Percentiles rank a stretch among this genome's conserved stretches.
Evolutionary conservation across 2,888 invertebrate species (phyloP).

Genomic region (Drosophila acutilabella): DNA sequence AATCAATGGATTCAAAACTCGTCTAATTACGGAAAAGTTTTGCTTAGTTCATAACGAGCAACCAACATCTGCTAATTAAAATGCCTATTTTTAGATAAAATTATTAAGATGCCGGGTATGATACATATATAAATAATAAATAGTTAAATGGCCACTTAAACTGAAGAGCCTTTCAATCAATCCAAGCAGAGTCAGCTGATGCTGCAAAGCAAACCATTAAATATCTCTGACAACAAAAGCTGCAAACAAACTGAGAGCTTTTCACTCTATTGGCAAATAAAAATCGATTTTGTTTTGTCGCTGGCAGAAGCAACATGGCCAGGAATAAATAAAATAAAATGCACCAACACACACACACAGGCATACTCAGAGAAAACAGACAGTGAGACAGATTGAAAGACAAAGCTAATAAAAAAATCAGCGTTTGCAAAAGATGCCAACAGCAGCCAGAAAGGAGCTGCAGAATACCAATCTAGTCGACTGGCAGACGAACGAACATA

Average conservation of each 20-base stretch:
- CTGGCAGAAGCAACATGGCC: constrained; percentile 21
- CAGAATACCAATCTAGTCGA: constrained; percentile 26
- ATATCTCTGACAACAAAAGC: constrained; percentile 53
- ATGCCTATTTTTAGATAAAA: constrained; percentile 18
- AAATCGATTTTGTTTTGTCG: constrained; percentile 58
- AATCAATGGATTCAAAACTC: constrained; percentile 71
- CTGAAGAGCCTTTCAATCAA: constrained; percentile 38
- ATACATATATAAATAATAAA: constrained; percentile 18
- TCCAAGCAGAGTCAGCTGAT: constrained; percentile 20
- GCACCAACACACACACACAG: constrained; percentile 39
- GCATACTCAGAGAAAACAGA: constrained; percentile 40
- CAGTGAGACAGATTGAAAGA: constrained; percentile 59
- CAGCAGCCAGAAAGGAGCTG: constrained; percentile 21
- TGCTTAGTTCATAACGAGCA: neutral
- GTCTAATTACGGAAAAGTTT: constrained; percentile 67
- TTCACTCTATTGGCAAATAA: constrained; percentile 44
- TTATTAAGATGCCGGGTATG: neutral
- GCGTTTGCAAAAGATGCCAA: constrained; percentile 43
- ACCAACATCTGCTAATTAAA: constrained; percentile 46
- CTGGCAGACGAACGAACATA: constrained; percentile 16
- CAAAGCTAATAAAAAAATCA: constrained; percentile 67
- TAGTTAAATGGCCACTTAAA: constrained; percentile 22
- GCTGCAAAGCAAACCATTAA: constrained; percentile 47
- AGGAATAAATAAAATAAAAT: constrained; percentile 68
- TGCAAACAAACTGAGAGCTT: constrained; percentile 43